Evolutionary conservation across 2,113 vertebrate genomes (phyloP), one percentile per base, ranked within the genome.

Genomic region (Sapajus apella): DNA sequence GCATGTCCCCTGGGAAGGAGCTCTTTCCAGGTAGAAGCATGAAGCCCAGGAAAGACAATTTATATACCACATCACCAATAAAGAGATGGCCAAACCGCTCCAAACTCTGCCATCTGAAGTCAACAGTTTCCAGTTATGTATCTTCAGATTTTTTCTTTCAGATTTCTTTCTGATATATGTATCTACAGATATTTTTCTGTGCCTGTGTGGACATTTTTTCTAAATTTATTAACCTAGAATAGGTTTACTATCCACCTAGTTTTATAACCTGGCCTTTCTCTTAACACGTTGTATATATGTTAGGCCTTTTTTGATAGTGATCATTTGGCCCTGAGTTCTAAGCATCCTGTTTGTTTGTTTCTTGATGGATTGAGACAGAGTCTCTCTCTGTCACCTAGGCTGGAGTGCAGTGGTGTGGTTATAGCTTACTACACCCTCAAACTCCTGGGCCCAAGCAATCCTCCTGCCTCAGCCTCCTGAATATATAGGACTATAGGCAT

Each of bases 231-330:
- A 83, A 83, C 52, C 43, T 58, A 89, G 37, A 86, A 9, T 75
- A 43, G 37, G 23, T 35, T 64, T 86, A 50, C 45, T 47, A 16
- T 47, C 52, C 20, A 17, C 47, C 58, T 5, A 10, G 45, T 89
- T 93, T 56, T 82, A 35, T 89, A 75, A 70, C 37, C 72, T 84
- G 64, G 47, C 7, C 64, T n/a, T 82, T 93, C 37, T 91, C n/a
- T 75, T 80, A 13, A 14, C 45, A 32, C 27, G n/a, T 72, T 47
- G 4, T 81, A 2, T 93, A 1, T n/a, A 3, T 32, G 13, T 85
- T 73, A 90, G 37, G 47, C 35, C 37, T 88, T 90, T 94, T 47
- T 85, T 64, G 80, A 81, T n/a, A 43, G 91, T 91, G 72, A 95
- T 17, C 2, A 40, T 40, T 40, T 40, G 37, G 37, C 37, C 37